Base-by-base conservation (phyloP, 2,888 invertebrate species). In the Cheilosia vernalis region DNA sequence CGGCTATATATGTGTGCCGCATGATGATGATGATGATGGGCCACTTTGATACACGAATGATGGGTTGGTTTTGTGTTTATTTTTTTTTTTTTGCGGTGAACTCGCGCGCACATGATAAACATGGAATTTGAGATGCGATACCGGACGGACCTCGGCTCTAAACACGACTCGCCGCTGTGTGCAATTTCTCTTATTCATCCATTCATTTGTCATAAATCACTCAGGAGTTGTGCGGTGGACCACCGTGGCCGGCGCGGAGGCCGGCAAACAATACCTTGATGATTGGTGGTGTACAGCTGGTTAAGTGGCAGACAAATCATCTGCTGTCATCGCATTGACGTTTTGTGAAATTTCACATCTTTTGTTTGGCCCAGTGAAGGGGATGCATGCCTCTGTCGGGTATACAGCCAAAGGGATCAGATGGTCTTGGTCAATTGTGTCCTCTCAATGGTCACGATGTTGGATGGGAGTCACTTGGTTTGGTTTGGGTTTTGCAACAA, bases 281-380 rank as follows among this genome's bases (percentile, higher is more conserved):
- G 56, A 69, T 56, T 37, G 24, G 67, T 67, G 42, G 82, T 53
- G 60, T 81, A 63, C 76, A 77, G 80, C 72, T 81, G 85, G 81
- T 81, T 77, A 85, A 85, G 76, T 81, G 81, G 76, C 81, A 81
- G 85, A 85, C 85, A 81, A 85, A 85, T 85, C 85, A 85, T 85
- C 61, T 70, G 55, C 85, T 85, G 85, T 85, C 85, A 72, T 67
- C 76, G 80, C 72, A 77, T 85, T 85, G 85, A 85, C 81, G 85
- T 85, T 85, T 73, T 72, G 76, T 80, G 80, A 80, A 80, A 61
- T 51, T 85, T 66, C 67, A 76, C 85, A 79, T 74, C 70, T 79
- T 84, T 79, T 76, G 74, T 74, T 24, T 60, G 44, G 9, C 37
- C 37, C 13, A 21, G 17, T 10, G 27, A 24, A 27, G 66, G 24